Evolutionary conservation across 1,140 invertebrate genomes (phyloP), one percentile per base, ranked within the genome.

Genomic region (Drosophila suzukii): DNA sequence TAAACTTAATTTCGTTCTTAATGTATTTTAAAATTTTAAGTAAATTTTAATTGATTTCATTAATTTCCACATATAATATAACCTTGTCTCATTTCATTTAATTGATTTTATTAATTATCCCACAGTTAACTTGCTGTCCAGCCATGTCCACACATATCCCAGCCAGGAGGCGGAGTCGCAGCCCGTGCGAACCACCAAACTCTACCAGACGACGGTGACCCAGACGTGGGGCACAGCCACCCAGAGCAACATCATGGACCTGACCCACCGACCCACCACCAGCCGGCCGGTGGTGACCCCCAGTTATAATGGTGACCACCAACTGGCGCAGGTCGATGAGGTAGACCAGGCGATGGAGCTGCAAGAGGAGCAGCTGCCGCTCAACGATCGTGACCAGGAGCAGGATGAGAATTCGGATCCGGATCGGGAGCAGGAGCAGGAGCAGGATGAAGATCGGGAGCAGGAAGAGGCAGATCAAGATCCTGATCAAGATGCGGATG

Each of bases 111-210:
- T n/a, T n/a, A 34, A 34, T 24, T 5, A 1, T n/a, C 20, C 32
- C 61, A n/a, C 41, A 86, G 84, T 75, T 44, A 46, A 74, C 38
- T 41, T 85, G 51, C 47, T 78, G 67, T 46, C 57, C 68, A 62
- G 58, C 44, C 62, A 78, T 63, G 91, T 85, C 46, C 72, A 89
- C 56, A 79, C 91, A 90, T 85, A 91, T 92, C 79, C 91, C 70
- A 90, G 86, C 59, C 89, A 82, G 63, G 75, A 90, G 24, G 61
- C 39, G 12, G 71, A 65, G 6, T 44, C 56, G 4, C 65, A 62
- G 15, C 68, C 54, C 12, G 72, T 59, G 15, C 78, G 59, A 12
- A 77, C 82, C 49, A 91, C 90, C 41, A 91, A 79, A 50, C 73
- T 91, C 0, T 85, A 89, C 56, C 90, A 90, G 55, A 85, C 90